Base-by-base conservation (phyloP, 1,140 invertebrate species). In the Odontomachus brunneus region DNA sequence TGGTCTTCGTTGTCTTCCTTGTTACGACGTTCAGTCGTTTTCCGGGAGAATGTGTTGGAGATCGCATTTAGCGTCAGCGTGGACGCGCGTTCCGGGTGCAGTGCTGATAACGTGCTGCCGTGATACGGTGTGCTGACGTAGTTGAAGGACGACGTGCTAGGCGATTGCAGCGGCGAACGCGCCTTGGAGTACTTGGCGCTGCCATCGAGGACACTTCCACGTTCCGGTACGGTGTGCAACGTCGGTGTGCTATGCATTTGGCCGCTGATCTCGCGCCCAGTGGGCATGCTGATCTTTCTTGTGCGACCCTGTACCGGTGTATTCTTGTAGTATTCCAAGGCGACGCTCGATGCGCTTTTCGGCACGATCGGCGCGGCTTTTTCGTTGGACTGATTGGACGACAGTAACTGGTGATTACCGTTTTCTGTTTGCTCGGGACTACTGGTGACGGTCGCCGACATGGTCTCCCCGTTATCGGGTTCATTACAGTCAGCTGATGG, bases 71-170 rank as follows among this genome's bases (percentile, higher is more conserved):
- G 90, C 12, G 96, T 97, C 63, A 97, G 95, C 55, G 97, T 97
- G 3, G 97, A 97, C 0, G 97, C 96, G 84, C 96, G 96, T 87
- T 97, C 96, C 0, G 96, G 96, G 90, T 97, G 96, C 49, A 97
- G 94, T 0, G 96, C 96, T 0, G 97, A 97, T 2, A 97, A 84
- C 0, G 97, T 97, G 53, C 97, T 97, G 0, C 97, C 97, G 86
- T 97, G 97, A 89, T 97, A 97, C 0, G 97, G 96, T 0, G 97
- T 97, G 33, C 96, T 97, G 86, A 98, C 95, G 86, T 97, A 98
- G 83, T 97, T 96, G 88, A 98, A 97, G 24, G 97, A 97, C 44
- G 97, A 97, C 0, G 96, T 96, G 3, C 97, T 97, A 0, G 96
- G 96, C n/a, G 96, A 96, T 0, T 96, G 94, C 84, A 95, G 95